Conservation (phyloP, 2,113 vertebrate species). For the Steatornis caripensis region DNA sequence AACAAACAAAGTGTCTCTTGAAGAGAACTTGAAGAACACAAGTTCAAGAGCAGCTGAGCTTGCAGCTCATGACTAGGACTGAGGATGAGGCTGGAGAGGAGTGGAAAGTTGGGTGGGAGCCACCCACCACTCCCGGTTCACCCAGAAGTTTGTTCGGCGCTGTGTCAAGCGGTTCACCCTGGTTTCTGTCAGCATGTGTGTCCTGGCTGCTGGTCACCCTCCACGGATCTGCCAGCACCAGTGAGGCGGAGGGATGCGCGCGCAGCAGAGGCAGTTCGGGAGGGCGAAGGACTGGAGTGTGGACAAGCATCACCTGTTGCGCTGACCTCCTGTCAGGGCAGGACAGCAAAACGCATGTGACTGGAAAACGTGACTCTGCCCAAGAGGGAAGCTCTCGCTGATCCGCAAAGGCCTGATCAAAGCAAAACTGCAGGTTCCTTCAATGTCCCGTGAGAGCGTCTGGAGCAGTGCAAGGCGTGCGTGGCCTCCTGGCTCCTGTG, state of each 20-base stretch:
- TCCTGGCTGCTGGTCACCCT: neutral
- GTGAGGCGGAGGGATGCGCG: neutral
- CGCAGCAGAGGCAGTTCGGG: neutral
- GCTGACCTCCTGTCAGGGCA: neutral
- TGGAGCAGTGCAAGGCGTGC: fast-evolving
- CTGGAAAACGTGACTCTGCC: neutral
- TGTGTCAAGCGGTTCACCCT: neutral
- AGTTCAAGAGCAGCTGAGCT: neutral
- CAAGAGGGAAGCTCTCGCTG: neutral
- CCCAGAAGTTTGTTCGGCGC: neutral
- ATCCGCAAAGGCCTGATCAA: fast-evolving
- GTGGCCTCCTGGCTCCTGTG: neutral
- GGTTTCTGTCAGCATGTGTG: neutral
- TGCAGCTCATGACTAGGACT: neutral
- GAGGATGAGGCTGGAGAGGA: neutral
- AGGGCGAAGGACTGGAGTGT: neutral
- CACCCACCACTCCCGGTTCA: neutral
- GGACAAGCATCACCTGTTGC: neutral
- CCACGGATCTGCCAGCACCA: neutral
- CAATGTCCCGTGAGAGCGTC: fast-evolving
- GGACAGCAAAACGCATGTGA: neutral
- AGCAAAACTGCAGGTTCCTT: neutral
- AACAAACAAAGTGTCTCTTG: neutral
- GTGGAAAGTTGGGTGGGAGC: neutral
- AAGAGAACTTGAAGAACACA: neutral